These are phyloP conservation scores for Halcyon smyrnensis DNA, from an alignment of 2,797 vertebrate species.

Conservation along the genomic window DNA sequence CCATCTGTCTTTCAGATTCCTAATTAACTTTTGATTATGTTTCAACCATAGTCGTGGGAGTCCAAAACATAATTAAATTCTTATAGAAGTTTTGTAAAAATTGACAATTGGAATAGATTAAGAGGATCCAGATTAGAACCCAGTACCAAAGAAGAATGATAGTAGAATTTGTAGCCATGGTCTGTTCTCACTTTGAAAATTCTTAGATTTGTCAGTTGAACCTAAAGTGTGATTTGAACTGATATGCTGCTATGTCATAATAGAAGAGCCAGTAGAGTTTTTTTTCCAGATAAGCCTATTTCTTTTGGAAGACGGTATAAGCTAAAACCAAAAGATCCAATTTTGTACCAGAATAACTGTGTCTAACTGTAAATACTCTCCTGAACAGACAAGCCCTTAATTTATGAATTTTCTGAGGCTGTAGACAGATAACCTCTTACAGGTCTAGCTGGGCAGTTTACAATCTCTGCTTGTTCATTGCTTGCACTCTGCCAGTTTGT, in stretches of 20 bases:
- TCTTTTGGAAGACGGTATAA: neutral
- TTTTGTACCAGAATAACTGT: neutral
- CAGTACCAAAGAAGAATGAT: neutral
- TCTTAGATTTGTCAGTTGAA: neutral
- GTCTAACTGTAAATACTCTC: neutral
- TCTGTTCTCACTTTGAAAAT: neutral
- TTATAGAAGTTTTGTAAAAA: neutral
- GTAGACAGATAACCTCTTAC: neutral
- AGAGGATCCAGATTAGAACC: neutral
- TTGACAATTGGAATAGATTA: neutral
- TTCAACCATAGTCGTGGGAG: neutral
- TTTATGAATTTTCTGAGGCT: neutral
- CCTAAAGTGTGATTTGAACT: neutral
- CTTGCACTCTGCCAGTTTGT: neutral
- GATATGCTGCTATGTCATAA: neutral
- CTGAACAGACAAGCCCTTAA: neutral
- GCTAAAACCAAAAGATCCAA: neutral
- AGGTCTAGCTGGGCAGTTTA: neutral
- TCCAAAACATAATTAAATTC: neutral
- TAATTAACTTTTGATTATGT: neutral
- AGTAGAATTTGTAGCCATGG: neutral
- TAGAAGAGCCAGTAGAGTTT: neutral
- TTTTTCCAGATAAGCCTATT: neutral
- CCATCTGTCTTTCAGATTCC: neutral
- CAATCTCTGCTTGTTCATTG: neutral